phyloP scores from a whole-genome alignment of 1,140 invertebrate species.

The Ostrea denselamellosa region DNA sequence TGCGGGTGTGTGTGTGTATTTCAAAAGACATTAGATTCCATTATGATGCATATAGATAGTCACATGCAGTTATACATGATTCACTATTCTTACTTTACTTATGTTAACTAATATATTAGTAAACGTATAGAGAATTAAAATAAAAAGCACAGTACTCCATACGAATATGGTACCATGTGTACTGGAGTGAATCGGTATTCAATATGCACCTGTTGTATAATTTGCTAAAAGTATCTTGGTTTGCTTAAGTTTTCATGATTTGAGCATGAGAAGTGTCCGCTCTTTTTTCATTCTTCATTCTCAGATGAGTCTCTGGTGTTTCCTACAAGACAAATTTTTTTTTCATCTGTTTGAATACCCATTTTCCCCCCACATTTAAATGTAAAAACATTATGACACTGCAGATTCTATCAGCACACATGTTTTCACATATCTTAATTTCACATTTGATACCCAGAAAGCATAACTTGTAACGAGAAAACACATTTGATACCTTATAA shows the following conservation, averaged over 20 bases:
- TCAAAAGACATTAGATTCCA: no score
- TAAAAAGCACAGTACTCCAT: neutral
- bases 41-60: no score
- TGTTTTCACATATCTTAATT: neutral
- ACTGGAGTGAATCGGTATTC: neutral
- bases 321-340: neutral
- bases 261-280: neutral
- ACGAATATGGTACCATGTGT: neutral
- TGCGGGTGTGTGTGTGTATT: no score
- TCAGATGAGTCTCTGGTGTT: neutral
- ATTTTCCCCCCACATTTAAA: neutral
- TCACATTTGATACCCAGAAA: neutral
- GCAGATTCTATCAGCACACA: neutral
- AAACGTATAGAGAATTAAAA: no score
- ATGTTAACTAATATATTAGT: no score
- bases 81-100: no score
- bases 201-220: conserved; percentile 17
- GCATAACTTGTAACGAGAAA: neutral
- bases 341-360: neutral
- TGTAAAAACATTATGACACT: neutral
- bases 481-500: neutral
- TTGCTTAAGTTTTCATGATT: neutral
- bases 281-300: neutral
- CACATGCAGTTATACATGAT: no score
- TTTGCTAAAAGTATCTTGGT: neutral